These are phyloP conservation scores for Morpho helenor DNA, from an alignment of 2,888 invertebrate genomes.

Conservation along the genomic window DNA sequence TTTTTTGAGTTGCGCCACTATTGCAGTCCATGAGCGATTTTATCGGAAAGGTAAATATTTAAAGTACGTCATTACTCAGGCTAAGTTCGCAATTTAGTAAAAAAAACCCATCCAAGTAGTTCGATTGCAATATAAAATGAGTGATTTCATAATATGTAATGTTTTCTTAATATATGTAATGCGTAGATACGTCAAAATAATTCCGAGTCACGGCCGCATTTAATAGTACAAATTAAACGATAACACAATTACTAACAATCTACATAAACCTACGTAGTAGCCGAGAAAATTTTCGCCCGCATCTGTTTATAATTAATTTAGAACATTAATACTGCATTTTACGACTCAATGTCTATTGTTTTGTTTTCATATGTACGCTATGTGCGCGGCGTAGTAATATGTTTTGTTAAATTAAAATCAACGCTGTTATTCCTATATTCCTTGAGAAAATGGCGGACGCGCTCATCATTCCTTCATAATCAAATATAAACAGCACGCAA, in stretches of 20 bases:
- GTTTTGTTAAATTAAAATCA: slow-evolving; percentile 50
- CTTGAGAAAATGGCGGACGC: slow-evolving; percentile 34
- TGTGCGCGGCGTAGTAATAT: slow-evolving; percentile 31
- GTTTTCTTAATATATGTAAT: too few species aligned
- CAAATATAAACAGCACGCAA: slow-evolving; percentile 22
- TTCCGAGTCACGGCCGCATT: slow-evolving; percentile 25
- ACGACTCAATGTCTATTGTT: slow-evolving; percentile 43
- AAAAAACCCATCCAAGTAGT: too few species aligned
- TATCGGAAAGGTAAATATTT: too few species aligned
- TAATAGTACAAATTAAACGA: slow-evolving; percentile 45
- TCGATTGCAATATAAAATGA: too few species aligned
- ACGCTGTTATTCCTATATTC: slow-evolving; percentile 39
- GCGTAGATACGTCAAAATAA: slow-evolving; percentile 6
- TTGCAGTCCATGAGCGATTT: too few species aligned
- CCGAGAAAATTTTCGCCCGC: slow-evolving; percentile 42
- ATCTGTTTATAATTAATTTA: slow-evolving; percentile 58
- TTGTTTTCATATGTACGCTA: slow-evolving; percentile 40
- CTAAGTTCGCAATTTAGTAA: too few species aligned
- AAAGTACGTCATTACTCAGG: too few species aligned
- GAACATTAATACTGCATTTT: slow-evolving; percentile 44
- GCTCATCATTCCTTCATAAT: slow-evolving; percentile 20
- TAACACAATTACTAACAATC: slow-evolving; percentile 46
- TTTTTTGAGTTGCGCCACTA: too few species aligned
- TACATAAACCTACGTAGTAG: slow-evolving; percentile 25
- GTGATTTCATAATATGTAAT: too few species aligned